Percentiles rank a stretch among this genome's conserved stretches.
Evolutionary conservation across 1,140 invertebrate species (phyloP).

Genomic region (Chironomus striatipennis): DNA sequence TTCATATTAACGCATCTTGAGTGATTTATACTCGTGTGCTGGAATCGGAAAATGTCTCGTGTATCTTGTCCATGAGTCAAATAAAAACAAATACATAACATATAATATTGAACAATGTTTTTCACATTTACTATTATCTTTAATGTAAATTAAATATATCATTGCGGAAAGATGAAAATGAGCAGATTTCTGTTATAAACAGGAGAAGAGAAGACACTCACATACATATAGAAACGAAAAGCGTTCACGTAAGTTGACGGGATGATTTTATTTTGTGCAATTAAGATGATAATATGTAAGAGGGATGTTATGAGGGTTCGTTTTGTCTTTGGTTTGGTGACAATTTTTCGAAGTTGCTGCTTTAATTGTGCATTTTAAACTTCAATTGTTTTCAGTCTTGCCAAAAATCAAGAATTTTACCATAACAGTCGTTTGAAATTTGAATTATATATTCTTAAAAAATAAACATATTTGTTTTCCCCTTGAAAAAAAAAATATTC

Average conservation of each 20-base stretch:
- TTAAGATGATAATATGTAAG: too few species aligned
- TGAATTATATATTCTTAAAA: too few species aligned
- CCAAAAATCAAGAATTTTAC: too few species aligned
- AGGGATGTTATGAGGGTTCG: too few species aligned
- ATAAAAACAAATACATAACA: neutral
- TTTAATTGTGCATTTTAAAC: too few species aligned
- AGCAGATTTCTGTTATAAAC: neutral
- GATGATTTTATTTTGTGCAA: too few species aligned
- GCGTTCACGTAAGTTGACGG: neutral
- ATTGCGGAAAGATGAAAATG: neutral
- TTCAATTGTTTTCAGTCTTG: too few species aligned
- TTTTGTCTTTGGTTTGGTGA: too few species aligned
- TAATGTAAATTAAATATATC: conserved; percentile 16
- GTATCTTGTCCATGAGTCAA: neutral
- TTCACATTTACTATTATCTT: neutral
- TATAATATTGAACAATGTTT: neutral
- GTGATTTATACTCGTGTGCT: conserved; percentile 11
- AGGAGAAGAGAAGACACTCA: neutral
- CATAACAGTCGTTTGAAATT: too few species aligned
- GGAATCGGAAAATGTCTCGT: neutral
- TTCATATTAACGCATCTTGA: neutral
- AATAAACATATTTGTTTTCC: too few species aligned
- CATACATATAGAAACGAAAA: neutral
- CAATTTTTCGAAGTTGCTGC: too few species aligned
- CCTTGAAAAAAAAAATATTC: too few species aligned